Conservation (phyloP, 2,113 vertebrate species). For the Phainopepla nitens region DNA sequence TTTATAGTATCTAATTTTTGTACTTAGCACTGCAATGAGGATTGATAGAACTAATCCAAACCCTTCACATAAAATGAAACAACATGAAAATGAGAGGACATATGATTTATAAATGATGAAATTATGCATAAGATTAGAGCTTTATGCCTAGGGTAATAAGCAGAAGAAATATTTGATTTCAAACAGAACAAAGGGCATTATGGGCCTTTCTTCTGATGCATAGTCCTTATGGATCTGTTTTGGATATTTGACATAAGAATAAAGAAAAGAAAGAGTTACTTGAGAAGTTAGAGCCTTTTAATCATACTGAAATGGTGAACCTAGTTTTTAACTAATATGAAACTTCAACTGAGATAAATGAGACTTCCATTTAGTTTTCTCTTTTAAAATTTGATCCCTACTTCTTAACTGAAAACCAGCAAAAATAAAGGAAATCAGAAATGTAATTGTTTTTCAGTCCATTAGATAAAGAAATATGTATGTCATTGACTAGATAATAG, state of each 20-base stretch:
- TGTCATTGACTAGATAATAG: not conserved
- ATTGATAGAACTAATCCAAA: constrained; percentile 6
- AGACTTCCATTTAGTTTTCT: not conserved
- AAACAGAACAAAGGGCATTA: not conserved
- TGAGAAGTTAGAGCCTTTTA: not conserved
- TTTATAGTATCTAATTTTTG: not conserved
- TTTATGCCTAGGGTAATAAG: not conserved
- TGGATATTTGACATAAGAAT: not conserved
- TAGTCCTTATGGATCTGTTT: not conserved
- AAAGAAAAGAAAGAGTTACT: not conserved
- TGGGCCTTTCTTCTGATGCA: not conserved
- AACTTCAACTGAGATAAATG: not conserved
- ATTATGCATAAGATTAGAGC: not conserved
- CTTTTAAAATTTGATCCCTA: not conserved
- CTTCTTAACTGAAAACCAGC: not conserved
- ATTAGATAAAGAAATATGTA: not conserved
- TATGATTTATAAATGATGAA: not conserved
- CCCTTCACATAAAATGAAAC: not conserved
- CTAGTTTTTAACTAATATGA: not conserved
- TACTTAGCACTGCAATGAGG: not conserved
- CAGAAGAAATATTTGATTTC: not conserved
- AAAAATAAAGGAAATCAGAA: not conserved
- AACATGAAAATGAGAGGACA: not conserved
- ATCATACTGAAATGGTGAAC: not conserved
- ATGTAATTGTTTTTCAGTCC: not conserved